Evolutionary conservation across 2,888 invertebrate genomes (phyloP).

Genomic region (Xestia c-nigrum): DNA sequence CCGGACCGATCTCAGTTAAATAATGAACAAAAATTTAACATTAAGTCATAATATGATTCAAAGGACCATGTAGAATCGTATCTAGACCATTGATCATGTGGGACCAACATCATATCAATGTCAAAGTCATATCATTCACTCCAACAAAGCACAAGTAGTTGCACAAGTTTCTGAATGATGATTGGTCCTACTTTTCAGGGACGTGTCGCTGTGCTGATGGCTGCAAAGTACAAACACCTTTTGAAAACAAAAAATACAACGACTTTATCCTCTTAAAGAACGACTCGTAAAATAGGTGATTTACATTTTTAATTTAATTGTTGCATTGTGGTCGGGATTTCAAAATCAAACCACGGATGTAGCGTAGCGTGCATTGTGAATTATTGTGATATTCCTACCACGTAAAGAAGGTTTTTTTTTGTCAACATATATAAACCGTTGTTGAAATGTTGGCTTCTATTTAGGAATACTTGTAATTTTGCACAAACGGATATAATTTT

Average conservation of each 20-base stretch:
- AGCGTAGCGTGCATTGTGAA: slow-evolving; percentile 24
- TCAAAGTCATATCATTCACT: no score
- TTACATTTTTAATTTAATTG: slow-evolving; percentile 25
- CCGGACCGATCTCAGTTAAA: not conserved
- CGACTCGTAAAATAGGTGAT: not conserved
- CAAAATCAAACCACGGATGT: slow-evolving; percentile 37
- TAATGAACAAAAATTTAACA: not conserved
- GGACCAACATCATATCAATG: no score
- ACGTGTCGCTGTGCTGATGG: not conserved
- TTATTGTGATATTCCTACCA: slow-evolving; percentile 41
- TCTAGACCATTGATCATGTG: not conserved
- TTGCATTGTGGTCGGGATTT: slow-evolving; percentile 33
- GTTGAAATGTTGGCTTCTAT: slow-evolving; percentile 31
- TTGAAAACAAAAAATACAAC: not conserved
- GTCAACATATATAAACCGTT: not conserved
- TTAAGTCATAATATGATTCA: not conserved
- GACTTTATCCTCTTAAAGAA: not conserved
- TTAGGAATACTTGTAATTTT: slow-evolving; percentile 12
- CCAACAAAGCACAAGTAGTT: no score
- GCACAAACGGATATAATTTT: slow-evolving; percentile 34
- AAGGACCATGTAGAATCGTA: not conserved
- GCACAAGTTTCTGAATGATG: not conserved
- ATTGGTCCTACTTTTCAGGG: not conserved
- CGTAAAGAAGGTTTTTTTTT: slow-evolving; percentile 21
- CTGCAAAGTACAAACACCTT: not conserved